phyloP scores from a whole-genome alignment of 2,113 vertebrate genomes.

The Corvus cornix region DNA sequence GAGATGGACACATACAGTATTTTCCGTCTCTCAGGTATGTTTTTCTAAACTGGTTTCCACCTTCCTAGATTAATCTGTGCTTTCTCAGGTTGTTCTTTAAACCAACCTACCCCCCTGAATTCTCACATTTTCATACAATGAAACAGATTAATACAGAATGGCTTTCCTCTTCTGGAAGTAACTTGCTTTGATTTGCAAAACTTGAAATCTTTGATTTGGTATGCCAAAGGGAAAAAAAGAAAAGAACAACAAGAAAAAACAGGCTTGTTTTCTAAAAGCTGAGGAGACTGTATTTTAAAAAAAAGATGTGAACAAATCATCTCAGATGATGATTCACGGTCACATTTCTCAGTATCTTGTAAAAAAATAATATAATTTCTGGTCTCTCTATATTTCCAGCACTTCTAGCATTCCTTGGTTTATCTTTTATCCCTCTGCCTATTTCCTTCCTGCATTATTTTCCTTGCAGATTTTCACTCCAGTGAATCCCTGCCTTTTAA shows the following conservation, averaged over 20 bases:
- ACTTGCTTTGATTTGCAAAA: constrained; percentile 52
- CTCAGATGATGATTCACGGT: constrained; percentile 62
- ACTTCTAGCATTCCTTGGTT: background rate
- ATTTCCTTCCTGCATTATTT: constrained; percentile 14
- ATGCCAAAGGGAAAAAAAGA: background rate
- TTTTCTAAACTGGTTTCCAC: background rate
- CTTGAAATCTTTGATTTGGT: background rate
- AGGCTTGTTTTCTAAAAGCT: constrained; percentile 30
- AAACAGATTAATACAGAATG: background rate
- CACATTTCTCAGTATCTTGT: constrained; percentile 61
- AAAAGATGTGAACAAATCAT: constrained; percentile 41
- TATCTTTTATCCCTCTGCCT: background rate
- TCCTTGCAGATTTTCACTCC: background rate
- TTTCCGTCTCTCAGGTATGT: background rate
- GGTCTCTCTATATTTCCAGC: constrained; percentile 50
- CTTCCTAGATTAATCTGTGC: background rate
- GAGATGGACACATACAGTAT: too few species aligned
- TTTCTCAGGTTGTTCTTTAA: background rate
- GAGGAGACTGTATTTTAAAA: background rate
- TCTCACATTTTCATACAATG: background rate
- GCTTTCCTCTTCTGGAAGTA: constrained; percentile 9
- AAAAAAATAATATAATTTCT: constrained; percentile 29
- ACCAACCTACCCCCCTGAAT: background rate
- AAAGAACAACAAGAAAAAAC: background rate
- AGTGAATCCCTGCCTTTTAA: constrained; percentile 10